phyloP scores from a whole-genome alignment of 2,113 vertebrate species.

The Bucco capensis region DNA sequence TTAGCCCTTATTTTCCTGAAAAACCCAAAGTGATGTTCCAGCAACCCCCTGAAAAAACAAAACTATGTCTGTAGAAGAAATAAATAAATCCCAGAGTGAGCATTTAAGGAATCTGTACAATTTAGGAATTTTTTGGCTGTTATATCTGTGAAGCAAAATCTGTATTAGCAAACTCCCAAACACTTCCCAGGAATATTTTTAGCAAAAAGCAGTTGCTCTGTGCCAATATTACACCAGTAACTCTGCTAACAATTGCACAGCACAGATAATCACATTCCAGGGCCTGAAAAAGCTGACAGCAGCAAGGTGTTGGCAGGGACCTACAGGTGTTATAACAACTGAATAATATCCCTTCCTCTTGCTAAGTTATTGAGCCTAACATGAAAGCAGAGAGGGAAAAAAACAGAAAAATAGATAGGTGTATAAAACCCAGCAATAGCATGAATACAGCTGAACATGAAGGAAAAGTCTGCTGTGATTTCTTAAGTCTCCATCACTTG shows the following conservation, averaged over 20 bases:
- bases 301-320: not conserved
- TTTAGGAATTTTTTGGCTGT: not conserved
- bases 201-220: not conserved
- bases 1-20: not conserved
- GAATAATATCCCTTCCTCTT: not conserved
- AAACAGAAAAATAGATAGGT: not conserved
- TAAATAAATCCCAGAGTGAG: not conserved
- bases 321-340: not conserved
- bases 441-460: not conserved
- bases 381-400: not conserved
- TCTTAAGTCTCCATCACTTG: not conserved
- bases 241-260: not conserved
- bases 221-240: not conserved
- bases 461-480: not conserved
- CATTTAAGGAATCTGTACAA: not conserved
- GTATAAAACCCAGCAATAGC: not conserved
- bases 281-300: not conserved
- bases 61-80: not conserved
- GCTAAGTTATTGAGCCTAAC: not conserved
- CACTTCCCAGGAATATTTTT: not conserved
- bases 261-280: not conserved
- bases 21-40: not conserved
- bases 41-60: not conserved
- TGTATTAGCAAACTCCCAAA: not conserved
- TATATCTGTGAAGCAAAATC: not conserved